Evolutionary conservation across 2,113 vertebrate species (phyloP).

Genomic region (Vidua macroura): DNA sequence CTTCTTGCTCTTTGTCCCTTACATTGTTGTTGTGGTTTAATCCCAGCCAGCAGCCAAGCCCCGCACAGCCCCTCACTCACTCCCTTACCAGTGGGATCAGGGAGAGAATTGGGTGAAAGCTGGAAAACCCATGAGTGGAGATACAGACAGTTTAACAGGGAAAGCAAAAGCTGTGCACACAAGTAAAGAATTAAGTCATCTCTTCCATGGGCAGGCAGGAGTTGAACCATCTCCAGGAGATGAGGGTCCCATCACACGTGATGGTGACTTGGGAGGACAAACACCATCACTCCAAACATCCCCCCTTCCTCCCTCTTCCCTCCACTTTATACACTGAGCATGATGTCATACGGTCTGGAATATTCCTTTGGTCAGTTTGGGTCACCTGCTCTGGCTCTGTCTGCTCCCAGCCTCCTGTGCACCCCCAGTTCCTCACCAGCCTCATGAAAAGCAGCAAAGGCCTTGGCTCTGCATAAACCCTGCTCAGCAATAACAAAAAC

Average conservation of each 20-base stretch:
- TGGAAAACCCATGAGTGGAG: rapidly evolving
- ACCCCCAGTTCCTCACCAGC: background rate
- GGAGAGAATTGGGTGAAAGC: background rate
- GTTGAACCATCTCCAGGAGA: background rate
- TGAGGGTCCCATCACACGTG: rapidly evolving
- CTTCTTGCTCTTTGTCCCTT: background rate
- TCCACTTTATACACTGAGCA: background rate
- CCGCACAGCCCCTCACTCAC: rapidly evolving
- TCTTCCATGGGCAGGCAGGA: background rate
- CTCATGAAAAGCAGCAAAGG: background rate
- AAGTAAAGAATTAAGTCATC: background rate
- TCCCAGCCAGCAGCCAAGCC: background rate
- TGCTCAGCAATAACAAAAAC: background rate
- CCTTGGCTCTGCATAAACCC: background rate
- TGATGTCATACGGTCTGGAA: background rate
- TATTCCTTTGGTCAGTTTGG: background rate
- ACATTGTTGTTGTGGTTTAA: background rate
- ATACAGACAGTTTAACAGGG: background rate
- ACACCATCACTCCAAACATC: background rate
- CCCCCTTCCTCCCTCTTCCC: background rate
- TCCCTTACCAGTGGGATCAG: background rate
- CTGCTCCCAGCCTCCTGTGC: rapidly evolving
- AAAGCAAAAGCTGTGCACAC: background rate
- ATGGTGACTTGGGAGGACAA: background rate
- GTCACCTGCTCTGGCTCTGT: background rate